These are phyloP conservation scores for Ascaphus truei DNA, from an alignment of 2,113 vertebrate species.

Conservation along the genomic window DNA sequence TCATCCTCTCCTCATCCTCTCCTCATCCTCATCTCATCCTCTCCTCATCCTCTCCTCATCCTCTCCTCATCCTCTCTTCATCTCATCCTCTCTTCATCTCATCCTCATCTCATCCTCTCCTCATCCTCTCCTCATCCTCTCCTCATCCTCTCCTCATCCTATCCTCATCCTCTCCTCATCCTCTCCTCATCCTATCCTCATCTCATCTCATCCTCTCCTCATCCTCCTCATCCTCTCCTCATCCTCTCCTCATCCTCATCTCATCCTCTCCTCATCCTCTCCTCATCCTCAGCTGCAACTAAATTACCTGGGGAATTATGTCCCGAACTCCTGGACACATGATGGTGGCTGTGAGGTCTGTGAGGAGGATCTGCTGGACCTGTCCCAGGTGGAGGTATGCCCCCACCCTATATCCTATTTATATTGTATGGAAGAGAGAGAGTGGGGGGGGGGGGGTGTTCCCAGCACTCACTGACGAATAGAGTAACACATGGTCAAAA, in stretches of 20 bases:
- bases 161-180: neutral
- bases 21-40: too few species aligned
- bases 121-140: neutral
- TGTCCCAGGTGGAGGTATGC: conserved; percentile 55
- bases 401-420: too few species aligned
- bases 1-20: too few species aligned
- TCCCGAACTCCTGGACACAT: conserved; percentile 71
- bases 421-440: too few species aligned
- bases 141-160: neutral
- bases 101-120: neutral
- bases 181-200: too few species aligned
- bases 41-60: neutral
- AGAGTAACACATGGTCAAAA: neutral
- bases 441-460: neutral
- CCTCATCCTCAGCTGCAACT: conserved; percentile 67
- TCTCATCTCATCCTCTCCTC: too few species aligned
- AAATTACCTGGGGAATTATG: conserved; percentile 75
- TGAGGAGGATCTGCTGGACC: conserved; percentile 47
- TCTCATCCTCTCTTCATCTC: too few species aligned
- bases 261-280: neutral
- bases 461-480: too few species aligned
- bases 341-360: conserved; percentile 69
- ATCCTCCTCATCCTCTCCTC: neutral
- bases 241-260: neutral
- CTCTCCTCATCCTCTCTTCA: neutral